These are phyloP conservation scores for Drosophila biarmipes DNA, from an alignment of 1,140 invertebrate genomes.

Conservation along the genomic window DNA sequence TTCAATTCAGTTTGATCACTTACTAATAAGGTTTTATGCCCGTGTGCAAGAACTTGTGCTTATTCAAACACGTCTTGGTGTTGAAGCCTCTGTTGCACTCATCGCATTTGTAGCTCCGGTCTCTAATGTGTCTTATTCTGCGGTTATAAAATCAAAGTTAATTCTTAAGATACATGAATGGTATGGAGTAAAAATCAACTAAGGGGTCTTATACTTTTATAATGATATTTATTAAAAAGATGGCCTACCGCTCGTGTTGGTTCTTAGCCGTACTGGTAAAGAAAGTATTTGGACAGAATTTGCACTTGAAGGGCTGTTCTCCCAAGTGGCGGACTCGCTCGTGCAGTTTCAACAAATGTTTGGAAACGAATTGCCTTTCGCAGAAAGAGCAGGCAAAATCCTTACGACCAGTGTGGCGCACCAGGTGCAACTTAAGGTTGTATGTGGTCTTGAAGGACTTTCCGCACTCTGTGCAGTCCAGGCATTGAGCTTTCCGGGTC, in stretches of 20 bases:
- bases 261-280: conserved; percentile 29
- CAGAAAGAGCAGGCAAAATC: conserved; percentile 36
- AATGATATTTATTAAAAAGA: no score
- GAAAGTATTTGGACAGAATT: conserved; percentile 32
- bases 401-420: conserved; percentile 39
- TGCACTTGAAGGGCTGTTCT: conserved; percentile 40
- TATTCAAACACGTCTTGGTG: conserved; percentile 33
- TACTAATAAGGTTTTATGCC: conserved; percentile 31
- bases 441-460: conserved; percentile 21
- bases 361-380: conserved; percentile 12
- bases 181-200: no score
- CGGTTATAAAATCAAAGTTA: no score
- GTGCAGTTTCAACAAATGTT: conserved; percentile 36
- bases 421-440: conserved; percentile 36
- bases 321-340: conserved; percentile 37
- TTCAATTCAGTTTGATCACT: neutral
- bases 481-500: neutral
- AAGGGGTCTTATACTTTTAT: no score
- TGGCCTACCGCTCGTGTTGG: conserved; percentile 33
- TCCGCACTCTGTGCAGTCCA: conserved; percentile 36
- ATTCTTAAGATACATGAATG: no score
- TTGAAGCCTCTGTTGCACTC: conserved; percentile 23
- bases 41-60: conserved; percentile 33
- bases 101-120: conserved; percentile 17
- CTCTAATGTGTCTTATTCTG: conserved; percentile 24